Evolutionary conservation across 2,888 invertebrate species (phyloP).

Genomic region (Drosophila bunnanda): DNA sequence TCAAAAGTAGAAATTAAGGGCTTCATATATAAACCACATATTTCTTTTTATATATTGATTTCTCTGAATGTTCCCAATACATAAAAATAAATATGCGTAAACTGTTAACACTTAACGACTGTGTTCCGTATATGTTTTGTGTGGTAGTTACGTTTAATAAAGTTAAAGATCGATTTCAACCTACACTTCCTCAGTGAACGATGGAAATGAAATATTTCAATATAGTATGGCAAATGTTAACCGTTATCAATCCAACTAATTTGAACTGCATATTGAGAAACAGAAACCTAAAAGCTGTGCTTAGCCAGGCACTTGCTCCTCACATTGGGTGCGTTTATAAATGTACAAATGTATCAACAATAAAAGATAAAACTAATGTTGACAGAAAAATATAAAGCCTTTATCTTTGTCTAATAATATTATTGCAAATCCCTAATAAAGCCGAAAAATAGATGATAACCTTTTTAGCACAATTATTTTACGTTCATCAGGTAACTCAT

Average conservation of each 20-base stretch:
- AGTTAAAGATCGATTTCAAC: slow-evolving; percentile 9
- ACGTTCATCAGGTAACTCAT: background rate
- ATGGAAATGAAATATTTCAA: background rate
- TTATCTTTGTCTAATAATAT: background rate
- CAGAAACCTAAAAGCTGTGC: background rate
- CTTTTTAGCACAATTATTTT: background rate
- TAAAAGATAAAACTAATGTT: slow-evolving; percentile 11
- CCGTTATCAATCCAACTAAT: slow-evolving; percentile 1
- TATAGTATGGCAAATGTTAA: slow-evolving; percentile 1
- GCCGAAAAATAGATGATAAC: background rate
- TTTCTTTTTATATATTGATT: slow-evolving; percentile 49
- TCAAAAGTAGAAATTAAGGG: slow-evolving; percentile 62
- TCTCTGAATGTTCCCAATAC: slow-evolving; percentile 54
- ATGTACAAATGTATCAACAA: slow-evolving; percentile 12
- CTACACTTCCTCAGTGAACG: background rate
- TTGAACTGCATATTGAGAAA: slow-evolving; percentile 1
- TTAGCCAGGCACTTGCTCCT: slow-evolving; percentile 11
- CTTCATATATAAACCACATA: slow-evolving; percentile 41
- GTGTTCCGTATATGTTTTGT: slow-evolving; percentile 22
- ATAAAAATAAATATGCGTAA: slow-evolving; percentile 47
- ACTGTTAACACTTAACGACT: slow-evolving; percentile 39
- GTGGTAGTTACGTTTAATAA: slow-evolving; percentile 15
- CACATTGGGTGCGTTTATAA: slow-evolving; percentile 12
- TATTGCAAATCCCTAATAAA: background rate
- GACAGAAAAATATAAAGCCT: background rate